A percentile compares a stretch with the other conserved stretches of the same genome.
Evolutionary conservation across 2,888 invertebrate species (phyloP).

Genomic region (Pseudeuparius sepicola): DNA sequence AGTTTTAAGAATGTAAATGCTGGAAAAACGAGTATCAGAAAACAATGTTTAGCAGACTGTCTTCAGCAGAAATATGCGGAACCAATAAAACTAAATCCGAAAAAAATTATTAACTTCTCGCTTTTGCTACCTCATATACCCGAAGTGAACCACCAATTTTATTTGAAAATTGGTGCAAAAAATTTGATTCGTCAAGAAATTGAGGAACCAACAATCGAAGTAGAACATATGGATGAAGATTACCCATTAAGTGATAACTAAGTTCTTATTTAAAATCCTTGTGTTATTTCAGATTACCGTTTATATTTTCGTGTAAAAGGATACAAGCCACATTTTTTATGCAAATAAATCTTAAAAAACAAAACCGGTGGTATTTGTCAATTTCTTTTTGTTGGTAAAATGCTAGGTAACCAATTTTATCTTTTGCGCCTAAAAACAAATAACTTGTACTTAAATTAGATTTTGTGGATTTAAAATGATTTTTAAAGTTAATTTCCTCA

Average conservation of each 20-base stretch:
- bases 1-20: slow-evolving; percentile 12
- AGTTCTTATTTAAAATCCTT: slow-evolving; percentile 3
- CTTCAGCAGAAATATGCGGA: slow-evolving; percentile 7
- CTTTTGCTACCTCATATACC: neutral
- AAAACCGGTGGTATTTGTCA: neutral
- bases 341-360: too few relatives aligned
- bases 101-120: slow-evolving; percentile 5
- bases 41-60: slow-evolving; percentile 4
- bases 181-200: slow-evolving; percentile 10
- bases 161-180: slow-evolving; percentile 12
- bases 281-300: neutral
- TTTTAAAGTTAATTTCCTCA: slow-evolving; percentile 2
- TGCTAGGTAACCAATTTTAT: slow-evolving; percentile 1
- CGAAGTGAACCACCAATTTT: slow-evolving; percentile 10
- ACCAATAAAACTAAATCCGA: slow-evolving; percentile 8
- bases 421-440: slow-evolving; percentile 2
- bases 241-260: slow-evolving; percentile 4
- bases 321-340: slow-evolving; percentile 7
- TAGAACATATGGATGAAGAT: slow-evolving; percentile 13
- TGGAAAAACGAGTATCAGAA: slow-evolving; percentile 11
- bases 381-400: slow-evolving; percentile 2
- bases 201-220: slow-evolving; percentile 11
- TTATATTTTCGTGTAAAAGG: slow-evolving; percentile 5
- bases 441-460: slow-evolving; percentile 2
- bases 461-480: slow-evolving; percentile 4